Base-by-base conservation (phyloP, 1,140 invertebrate species). In the Brachionus paranguensis region DNA sequence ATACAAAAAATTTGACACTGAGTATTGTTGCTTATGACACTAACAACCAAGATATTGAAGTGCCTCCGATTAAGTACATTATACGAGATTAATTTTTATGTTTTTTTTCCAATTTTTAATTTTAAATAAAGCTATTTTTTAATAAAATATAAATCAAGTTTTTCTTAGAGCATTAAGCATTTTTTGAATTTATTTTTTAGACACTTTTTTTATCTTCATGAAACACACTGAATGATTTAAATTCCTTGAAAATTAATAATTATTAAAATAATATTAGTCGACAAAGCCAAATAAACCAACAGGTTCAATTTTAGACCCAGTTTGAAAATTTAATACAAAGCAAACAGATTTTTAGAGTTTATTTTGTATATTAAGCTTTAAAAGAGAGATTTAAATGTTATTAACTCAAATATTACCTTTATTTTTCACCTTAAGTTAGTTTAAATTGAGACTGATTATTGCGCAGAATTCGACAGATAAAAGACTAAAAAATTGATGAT, bases 341-440 rank as follows among this genome's bases (percentile, higher is more conserved):
- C 27, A 70, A 37, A 37, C n/a, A 70, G 33, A 70, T 29, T 70
- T 37, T 70, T 14, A 14, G 47, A 76, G 72, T 76, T 76, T 76
- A 27, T 76, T 76, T 76, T 76, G 43, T 29, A 76, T 76, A 76
- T 50, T 76, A 76, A n/a, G 43, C 14, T 27, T 29, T 37, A 76
- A 50, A 76, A 50, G 45, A 76, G 10, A 50, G 20, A 76, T 24
- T 43, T 43, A 76, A 53, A 76, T 76, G 72, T 76, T 50, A 24
- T 76, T n/a, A 76, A 76, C 27, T 29, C 45, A 76, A 76, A 76
- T 76, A 76, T 76, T 76, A 76, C 72, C 72, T 76, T 76, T 76
- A 27, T 1, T 50, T 50, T 72, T 72, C 17, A 41, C 41, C 68
- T 43, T 43, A 68, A 33, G 27, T 41, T 29, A 41, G 65, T 41